Evolutionary conservation across 2,797 vertebrate genomes (phyloP), one percentile per base, ranked within the genome.

Genomic region (Pseudochromis fuscus): DNA sequence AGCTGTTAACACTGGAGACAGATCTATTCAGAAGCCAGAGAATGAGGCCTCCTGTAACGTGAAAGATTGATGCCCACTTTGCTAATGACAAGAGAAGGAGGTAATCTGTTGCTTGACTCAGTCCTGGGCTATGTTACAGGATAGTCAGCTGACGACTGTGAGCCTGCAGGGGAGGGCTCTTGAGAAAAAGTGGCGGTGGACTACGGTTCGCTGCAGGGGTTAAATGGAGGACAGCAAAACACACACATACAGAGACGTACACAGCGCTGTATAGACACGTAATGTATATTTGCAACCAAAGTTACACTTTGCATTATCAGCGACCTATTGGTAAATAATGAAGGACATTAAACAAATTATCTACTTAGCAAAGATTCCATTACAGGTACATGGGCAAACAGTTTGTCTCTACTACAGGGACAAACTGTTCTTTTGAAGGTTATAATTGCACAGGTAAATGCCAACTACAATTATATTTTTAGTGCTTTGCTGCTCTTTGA

Each of bases 1-100:
- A 93, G 92, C 90, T 89, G 81, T 74, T 85, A 90, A 90, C 89
- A 86, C 83, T 82, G 84, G 83, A 94, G 91, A 92, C 87, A 85
- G 83, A 91, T 92, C 89, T 84, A 88, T 93, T 93, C 92, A 91
- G 89, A 69, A 87, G 84, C 83, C 76, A 67, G 81, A 86, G 84
- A 91, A 90, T 79, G 87, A 89, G 89, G 85, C 83, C 88, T 91
- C 79, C 81, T 91, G 87, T 88, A 89, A 90, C 51, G 86, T 89
- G 82, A 91, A 86, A 89, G 89, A 93, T 88, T 77, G 86, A 91
- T 89, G 84, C 84, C 83, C 81, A 77, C 74, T 86, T 87, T 86
- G 86, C 80, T 92, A 89, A 92, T 91, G 79, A 92, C 88, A 88
- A 81, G 83, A 87, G 83, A 77, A 83, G 84, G 50, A 83, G 82